Evolutionary conservation across 2,113 vertebrate genomes (phyloP), one percentile per base, ranked within the genome.

Genomic region (Lates calcarifer): DNA sequence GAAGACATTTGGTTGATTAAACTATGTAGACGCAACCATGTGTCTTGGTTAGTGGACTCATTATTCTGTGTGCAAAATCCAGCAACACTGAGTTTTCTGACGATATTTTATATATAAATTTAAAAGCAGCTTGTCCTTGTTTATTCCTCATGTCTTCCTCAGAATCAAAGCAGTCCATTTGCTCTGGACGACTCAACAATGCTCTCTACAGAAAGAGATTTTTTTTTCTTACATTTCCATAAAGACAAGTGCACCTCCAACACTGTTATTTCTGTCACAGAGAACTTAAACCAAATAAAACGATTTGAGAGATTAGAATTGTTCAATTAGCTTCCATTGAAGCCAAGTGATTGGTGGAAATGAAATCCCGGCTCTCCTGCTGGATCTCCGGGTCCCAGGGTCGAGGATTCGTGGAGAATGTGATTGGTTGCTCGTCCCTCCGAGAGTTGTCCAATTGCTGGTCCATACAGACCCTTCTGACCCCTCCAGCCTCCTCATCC

Each of bases 401-500:
- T 94, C 81, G 83, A 94, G 91, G 87, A 90, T 91, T 83, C 22
- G 57, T 63, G 67, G 66, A 81, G 89, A 87, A 86, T 53, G 76
- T 71, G 89, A 94, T 93, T 94, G 93, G 93, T 83, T 63, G 91
- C 78, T 75, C 68, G 66, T 90, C 87, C 71, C 87, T 76, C 81
- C 29, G 74, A 92, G 89, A 90, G 92, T 89, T 24, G 41, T 85
- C 89, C 91, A 88, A 92, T 89, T 86, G 91, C 90, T 80, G 87
- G 89, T 87, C 89, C 83, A 74, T 56, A 39, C 45, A 76, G 83
- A 77, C 88, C 84, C 77, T 78, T 68, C 75, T 88, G 92, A 92
- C 91, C 92, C 75, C 84, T 84, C 63, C 92, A 92, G 88, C 93
- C 92, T 93, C 93, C 92, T 94, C 93, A 94, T 93, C 83, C 89